phyloP scores from a whole-genome alignment of 1,140 invertebrate genomes.

The Drosophila tristis region DNA sequence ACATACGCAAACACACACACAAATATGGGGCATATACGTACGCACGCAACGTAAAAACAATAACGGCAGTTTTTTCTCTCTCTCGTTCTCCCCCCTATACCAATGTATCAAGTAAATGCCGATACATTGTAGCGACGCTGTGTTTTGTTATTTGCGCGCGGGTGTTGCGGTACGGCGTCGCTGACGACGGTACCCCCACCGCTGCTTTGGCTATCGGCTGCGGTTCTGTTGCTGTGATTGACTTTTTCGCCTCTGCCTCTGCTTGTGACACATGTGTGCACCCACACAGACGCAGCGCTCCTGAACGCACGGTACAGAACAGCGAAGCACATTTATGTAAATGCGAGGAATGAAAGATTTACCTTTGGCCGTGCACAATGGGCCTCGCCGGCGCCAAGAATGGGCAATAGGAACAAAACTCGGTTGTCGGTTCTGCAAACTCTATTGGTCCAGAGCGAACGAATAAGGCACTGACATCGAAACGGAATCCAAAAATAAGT shows the following conservation, averaged over 20 bases:
- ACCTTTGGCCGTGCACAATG: slow-evolving; percentile 43
- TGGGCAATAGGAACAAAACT: not conserved
- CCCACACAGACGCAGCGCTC: slow-evolving; percentile 16
- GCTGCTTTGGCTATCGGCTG: not conserved
- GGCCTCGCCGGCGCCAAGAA: not conserved
- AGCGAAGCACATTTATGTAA: slow-evolving; percentile 42
- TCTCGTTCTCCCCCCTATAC: not conserved
- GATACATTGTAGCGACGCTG: slow-evolving; percentile 56
- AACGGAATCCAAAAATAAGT: too few species aligned
- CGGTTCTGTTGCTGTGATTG: slow-evolving; percentile 46
- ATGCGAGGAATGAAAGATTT: slow-evolving; percentile 20
- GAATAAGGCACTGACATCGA: too few species aligned
- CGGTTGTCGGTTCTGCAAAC: not conserved
- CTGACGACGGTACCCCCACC: too few species aligned
- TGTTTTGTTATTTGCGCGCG: slow-evolving; percentile 75
- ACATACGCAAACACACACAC: slow-evolving; percentile 5
- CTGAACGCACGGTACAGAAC: not conserved
- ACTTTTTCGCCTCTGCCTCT: slow-evolving; percentile 58
- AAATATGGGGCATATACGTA: slow-evolving; percentile 16
- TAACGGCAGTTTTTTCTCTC: slow-evolving; percentile 53
- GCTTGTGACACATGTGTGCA: slow-evolving; percentile 64
- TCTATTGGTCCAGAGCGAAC: too few species aligned
- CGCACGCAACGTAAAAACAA: slow-evolving; percentile 49
- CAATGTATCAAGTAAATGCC: slow-evolving; percentile 49
- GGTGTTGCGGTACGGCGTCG: slow-evolving; percentile 40